Evolutionary conservation across 2,797 vertebrate genomes (phyloP).

Genomic region (Peromyscus melanophrys): DNA sequence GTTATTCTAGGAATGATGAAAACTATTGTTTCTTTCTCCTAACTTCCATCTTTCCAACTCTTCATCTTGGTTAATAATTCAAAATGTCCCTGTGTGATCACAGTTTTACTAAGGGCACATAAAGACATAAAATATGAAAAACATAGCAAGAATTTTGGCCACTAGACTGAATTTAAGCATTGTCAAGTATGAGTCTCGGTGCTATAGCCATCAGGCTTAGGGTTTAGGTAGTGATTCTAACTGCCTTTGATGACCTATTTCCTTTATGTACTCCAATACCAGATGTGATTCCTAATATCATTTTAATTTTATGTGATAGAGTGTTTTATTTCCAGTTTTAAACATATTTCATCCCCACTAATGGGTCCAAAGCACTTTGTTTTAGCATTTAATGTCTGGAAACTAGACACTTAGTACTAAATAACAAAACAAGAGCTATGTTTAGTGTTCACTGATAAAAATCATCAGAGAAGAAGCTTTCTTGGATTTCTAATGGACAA

Average conservation of each 20-base stretch:
- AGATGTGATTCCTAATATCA: constrained; percentile 46
- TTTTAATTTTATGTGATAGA: constrained; percentile 19
- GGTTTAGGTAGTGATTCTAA: constrained; percentile 30
- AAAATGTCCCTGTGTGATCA: neutral
- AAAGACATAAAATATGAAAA: constrained; percentile 2
- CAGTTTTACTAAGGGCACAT: neutral
- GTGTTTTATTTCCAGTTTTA: neutral
- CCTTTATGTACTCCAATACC: constrained; percentile 4
- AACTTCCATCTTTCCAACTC: neutral
- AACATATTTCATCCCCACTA: neutral
- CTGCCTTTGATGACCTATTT: neutral
- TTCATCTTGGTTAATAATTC: constrained; percentile 26
- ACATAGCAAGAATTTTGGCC: neutral
- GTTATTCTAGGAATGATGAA: neutral
- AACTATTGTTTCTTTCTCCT: neutral
- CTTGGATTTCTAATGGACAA: constrained; percentile 23
- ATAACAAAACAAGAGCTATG: constrained; percentile 20
- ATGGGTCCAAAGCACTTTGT: neutral
- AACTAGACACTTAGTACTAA: neutral
- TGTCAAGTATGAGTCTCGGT: neutral
- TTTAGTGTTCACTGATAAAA: neutral
- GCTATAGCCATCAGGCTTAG: neutral
- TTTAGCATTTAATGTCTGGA: neutral
- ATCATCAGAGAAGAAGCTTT: neutral
- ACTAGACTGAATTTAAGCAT: neutral